Base-by-base conservation (phyloP, 2,797 vertebrate species). In the Coregonus sp. region DNA sequence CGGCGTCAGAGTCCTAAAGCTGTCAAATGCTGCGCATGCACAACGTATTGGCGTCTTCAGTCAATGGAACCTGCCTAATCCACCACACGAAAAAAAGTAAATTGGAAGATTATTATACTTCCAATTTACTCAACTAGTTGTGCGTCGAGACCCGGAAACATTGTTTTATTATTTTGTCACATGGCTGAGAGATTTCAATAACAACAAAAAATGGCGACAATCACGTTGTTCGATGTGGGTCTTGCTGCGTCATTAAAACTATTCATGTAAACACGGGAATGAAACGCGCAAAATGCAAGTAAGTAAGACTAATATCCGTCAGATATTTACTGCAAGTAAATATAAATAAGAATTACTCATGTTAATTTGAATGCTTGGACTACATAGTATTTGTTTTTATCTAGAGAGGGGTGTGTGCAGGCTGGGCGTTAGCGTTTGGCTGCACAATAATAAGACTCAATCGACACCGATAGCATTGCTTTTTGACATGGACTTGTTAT, bases 141-240 rank as follows among this genome's bases (percentile, higher is more conserved):
- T 74, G 72, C 66, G 76, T 86, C 76, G 86, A 84, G 84, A 93
- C 89, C 94, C 94, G 94, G 94, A 95, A 96, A 94, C 91, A 86
- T 94, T 88, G 82, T 86, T 89, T 73, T 84, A 84, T 83, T 81
- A 84, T 90, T 93, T 92, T 94, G 96, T 97, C 97, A 98, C 97
- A 96, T 97, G 97, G 95, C 94, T 94, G 83, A 90, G 93, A 94
- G 94, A 94, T 94, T 95, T 95, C 94, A 96, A 97, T 97, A 96
- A 97, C 96, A 97, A 97, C 96, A 96, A 96, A 97, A 97, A 95
- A 98, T 98, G 97, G 97, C 97, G 97, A 95, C 96, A 95, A 93
- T 97, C 96, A 97, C 95, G 96, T 96, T 96, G 96, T 91, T 91
- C 94, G 87, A 92, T 92, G 93, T 94, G 91, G 59, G 84, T 93